Percentiles rank a stretch among this genome's conserved stretches.
Evolutionary conservation across 2,888 invertebrate genomes (phyloP).

Genomic region (Orgyia antiqua): DNA sequence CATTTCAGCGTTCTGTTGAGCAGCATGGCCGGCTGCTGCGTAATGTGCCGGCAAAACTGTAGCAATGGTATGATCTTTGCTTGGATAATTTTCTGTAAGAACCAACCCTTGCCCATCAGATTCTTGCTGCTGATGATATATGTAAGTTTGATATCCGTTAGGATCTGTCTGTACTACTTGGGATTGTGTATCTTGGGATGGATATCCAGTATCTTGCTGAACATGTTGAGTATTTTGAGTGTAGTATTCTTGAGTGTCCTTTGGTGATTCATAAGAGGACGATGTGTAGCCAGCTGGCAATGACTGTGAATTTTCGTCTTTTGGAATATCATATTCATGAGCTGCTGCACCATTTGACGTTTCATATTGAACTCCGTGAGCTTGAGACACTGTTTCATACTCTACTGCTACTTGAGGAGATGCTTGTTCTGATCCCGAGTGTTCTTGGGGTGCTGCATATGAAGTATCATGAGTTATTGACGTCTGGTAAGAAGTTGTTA

Average conservation of each 20-base stretch:
- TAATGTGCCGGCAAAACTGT: slow-evolving; percentile 65
- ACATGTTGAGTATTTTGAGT: slow-evolving; percentile 28
- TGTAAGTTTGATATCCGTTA: slow-evolving; percentile 42
- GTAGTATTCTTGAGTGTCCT: slow-evolving; percentile 35
- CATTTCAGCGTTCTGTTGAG: slow-evolving; percentile 31
- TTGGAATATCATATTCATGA: slow-evolving; percentile 22
- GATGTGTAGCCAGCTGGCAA: slow-evolving; percentile 18
- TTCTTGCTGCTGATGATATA: slow-evolving; percentile 40
- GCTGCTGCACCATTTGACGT: slow-evolving; percentile 21
- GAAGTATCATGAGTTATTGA: slow-evolving; percentile 28
- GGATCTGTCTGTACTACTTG: slow-evolving; percentile 36
- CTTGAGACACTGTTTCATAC: slow-evolving; percentile 2
- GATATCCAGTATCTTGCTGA: slow-evolving; percentile 41
- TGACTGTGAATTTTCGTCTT: slow-evolving; percentile 20
- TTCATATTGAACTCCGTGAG: slow-evolving; percentile 12
- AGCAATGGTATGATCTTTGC: slow-evolving; percentile 76
- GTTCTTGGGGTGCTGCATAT: slow-evolving; percentile 15
- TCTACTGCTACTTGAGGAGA: slow-evolving; percentile 14
- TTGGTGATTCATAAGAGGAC: slow-evolving; percentile 17
- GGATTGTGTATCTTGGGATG: slow-evolving; percentile 34
- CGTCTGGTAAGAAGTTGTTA: slow-evolving; percentile 27
- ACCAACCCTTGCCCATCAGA: slow-evolving; percentile 43
- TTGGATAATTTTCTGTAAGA: slow-evolving; percentile 78
- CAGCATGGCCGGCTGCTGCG: slow-evolving; percentile 23
- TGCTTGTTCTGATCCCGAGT: slow-evolving; percentile 27